phyloP scores from a whole-genome alignment of 2,888 invertebrate genomes.

The Onthophagus sagittarius region DNA sequence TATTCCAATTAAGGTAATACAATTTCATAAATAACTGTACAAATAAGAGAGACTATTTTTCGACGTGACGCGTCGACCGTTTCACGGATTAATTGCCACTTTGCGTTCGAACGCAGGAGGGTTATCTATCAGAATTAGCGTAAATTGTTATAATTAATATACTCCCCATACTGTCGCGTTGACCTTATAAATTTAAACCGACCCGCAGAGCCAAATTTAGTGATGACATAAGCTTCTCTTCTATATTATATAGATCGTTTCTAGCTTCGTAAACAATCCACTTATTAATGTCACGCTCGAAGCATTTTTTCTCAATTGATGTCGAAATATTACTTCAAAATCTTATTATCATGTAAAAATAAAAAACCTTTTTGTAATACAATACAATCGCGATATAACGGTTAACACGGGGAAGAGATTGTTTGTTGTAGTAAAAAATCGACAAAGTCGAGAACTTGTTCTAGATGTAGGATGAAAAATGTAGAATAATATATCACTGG shows the following conservation, averaged over 20 bases:
- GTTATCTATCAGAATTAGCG: background rate
- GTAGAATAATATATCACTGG: no score
- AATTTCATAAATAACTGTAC: background rate
- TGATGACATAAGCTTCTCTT: background rate
- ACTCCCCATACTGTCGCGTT: constrained; percentile 3
- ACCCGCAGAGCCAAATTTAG: constrained; percentile 12
- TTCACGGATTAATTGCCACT: background rate
- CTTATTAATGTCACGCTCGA: no score
- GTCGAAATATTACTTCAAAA: no score
- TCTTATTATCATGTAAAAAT: no score
- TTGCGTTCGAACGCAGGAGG: background rate
- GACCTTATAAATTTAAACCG: constrained; percentile 4
- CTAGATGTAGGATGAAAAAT: no score
- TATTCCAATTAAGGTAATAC: background rate
- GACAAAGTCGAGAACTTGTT: no score
- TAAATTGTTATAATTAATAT: constrained; percentile 3
- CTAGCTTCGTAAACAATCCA: constrained; percentile 21
- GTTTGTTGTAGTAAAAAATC: no score
- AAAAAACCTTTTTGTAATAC: no score
- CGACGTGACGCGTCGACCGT: background rate
- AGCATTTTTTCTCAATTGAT: no score
- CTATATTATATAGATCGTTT: background rate
- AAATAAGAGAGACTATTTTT: background rate
- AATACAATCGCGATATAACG: no score
- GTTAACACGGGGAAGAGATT: no score